Evolutionary conservation across 2,113 vertebrate species (phyloP).

Genomic region (Cyphomyrus plagiostoma): DNA sequence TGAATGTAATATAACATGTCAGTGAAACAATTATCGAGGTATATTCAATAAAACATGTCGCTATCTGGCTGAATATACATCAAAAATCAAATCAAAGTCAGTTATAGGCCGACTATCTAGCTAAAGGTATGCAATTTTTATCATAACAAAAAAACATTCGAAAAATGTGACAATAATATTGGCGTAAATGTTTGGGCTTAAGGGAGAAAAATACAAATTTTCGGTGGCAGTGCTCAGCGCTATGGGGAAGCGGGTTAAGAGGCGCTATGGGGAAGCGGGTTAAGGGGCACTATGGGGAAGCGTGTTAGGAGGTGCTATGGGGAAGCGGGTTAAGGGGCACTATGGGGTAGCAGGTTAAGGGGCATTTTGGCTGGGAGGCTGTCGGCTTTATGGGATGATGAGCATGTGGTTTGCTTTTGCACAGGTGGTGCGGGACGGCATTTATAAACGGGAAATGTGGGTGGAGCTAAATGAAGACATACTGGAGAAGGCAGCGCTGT

Average conservation of each 20-base stretch:
- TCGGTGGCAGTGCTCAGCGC: background rate
- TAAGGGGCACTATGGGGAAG: background rate
- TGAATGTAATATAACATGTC: background rate
- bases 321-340: too few relatives aligned
- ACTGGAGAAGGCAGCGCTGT: background rate
- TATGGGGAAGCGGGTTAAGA: background rate
- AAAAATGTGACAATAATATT: background rate
- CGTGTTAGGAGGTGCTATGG: background rate
- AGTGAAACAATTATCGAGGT: background rate
- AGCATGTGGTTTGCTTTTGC: background rate
- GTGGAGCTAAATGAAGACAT: background rate
- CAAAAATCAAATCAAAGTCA: background rate
- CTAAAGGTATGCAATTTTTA: background rate
- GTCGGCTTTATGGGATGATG: too few relatives aligned
- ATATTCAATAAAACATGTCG: background rate
- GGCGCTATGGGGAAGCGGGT: too few relatives aligned
- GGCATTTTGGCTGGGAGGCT: background rate
- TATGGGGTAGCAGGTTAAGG: background rate
- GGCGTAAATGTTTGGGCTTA: background rate
- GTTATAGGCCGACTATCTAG: background rate
- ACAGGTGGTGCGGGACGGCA: background rate
- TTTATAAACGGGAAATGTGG: background rate
- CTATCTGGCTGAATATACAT: background rate
- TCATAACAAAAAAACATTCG: background rate
- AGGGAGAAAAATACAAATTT: background rate